Conservation (phyloP, 2,888 invertebrate genomes). For the Dynastes tityus region DNA sequence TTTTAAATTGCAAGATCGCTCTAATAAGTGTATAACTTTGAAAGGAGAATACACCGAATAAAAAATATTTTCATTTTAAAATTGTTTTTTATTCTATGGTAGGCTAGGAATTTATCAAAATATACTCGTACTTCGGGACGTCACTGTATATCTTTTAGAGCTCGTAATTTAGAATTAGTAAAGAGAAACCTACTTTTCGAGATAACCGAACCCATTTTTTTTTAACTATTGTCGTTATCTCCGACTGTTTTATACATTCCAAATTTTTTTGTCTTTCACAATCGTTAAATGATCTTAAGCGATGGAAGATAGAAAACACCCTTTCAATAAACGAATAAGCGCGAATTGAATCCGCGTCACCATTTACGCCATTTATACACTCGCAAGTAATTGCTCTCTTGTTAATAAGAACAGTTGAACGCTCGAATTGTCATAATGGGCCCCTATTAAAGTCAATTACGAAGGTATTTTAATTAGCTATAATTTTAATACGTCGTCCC, state of each 20-base stretch:
- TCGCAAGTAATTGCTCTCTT: not conserved
- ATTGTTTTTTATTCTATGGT: too few relatives aligned
- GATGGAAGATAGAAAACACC: not conserved
- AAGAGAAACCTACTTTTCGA: not conserved
- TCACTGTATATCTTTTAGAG: too few relatives aligned
- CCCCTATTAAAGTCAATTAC: conserved; percentile 55
- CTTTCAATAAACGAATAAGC: not conserved
- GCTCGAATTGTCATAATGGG: conserved; percentile 32
- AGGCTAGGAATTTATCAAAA: too few relatives aligned
- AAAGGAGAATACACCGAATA: too few relatives aligned
- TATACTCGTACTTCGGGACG: too few relatives aligned
- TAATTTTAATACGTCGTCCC: conserved; percentile 54
- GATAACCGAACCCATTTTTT: too few relatives aligned
- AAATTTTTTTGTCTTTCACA: not conserved
- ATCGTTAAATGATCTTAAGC: not conserved
- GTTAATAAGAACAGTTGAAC: conserved; percentile 15
- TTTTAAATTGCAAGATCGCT: too few relatives aligned
- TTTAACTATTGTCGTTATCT: not conserved
- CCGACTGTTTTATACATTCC: not conserved
- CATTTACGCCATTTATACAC: not conserved
- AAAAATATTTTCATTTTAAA: too few relatives aligned
- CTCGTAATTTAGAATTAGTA: not conserved
- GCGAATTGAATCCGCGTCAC: not conserved
- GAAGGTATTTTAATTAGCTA: conserved; percentile 58
- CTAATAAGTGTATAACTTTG: too few relatives aligned